Conservation (phyloP, 1,140 invertebrate species). For the Brachionus rubens region DNA sequence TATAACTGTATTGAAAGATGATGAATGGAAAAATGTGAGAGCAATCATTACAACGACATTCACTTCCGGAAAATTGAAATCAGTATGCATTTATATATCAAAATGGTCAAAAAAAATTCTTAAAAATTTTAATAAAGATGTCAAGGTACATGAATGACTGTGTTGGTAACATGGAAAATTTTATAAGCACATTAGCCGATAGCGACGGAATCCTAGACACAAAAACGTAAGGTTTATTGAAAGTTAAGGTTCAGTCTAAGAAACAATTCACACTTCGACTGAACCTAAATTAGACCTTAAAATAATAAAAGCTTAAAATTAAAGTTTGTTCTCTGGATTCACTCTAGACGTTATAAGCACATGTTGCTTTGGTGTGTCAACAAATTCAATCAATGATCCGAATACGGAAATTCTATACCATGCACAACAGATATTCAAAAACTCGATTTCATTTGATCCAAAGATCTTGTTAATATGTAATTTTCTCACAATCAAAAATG, state of each 20-base stretch:
- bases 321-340: constrained; percentile 33
- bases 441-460: neutral
- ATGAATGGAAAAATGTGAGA: constrained; percentile 52
- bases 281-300: too few species aligned
- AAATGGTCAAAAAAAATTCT: neutral
- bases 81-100: neutral
- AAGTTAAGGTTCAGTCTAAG: too few species aligned
- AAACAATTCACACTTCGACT: too few species aligned
- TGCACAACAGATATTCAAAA: neutral
- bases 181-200: neutral
- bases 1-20: constrained; percentile 47
- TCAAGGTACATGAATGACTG: constrained; percentile 9
- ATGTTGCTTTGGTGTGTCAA: constrained; percentile 48
- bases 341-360: constrained; percentile 49
- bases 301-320: neutral
- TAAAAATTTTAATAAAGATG: constrained; percentile 43
- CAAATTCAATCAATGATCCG: constrained; percentile 48
- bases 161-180: neutral
- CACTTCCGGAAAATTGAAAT: constrained; percentile 49
- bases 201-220: constrained; percentile 6
- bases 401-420: constrained; percentile 47
- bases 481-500: neutral
- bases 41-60: constrained; percentile 50
- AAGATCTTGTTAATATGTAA: constrained; percentile 11
- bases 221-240: constrained; percentile 1